These are phyloP conservation scores for Centruroides sculpturatus DNA, from an alignment of 1,140 invertebrate species.

Conservation along the genomic window DNA sequence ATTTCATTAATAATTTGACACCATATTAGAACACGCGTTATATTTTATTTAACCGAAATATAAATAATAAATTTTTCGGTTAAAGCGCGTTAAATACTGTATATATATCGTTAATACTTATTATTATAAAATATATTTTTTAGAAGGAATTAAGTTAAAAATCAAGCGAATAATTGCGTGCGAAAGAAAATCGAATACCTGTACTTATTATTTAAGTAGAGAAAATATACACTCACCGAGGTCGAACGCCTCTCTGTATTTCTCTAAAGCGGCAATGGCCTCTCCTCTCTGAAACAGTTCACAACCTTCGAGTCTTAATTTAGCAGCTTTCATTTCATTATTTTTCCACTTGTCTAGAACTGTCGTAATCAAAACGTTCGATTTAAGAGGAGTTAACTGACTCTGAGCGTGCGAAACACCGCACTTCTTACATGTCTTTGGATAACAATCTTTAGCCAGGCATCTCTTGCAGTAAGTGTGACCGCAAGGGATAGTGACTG, in stretches of 20 bases:
- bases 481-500: conserved; percentile 51
- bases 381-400: conserved; percentile 30
- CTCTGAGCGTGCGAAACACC: conserved; percentile 19
- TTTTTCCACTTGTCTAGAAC: conserved; percentile 55
- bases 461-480: conserved; percentile 51
- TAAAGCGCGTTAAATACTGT: too few species aligned
- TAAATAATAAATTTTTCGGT: too few species aligned
- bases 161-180: too few species aligned
- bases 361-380: conserved; percentile 46
- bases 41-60: too few species aligned
- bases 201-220: background rate
- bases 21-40: too few species aligned
- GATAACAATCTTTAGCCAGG: conserved; percentile 30
- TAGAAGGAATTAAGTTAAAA: too few species aligned
- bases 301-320: conserved; percentile 46
- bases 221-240: conserved; percentile 36
- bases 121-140: too few species aligned
- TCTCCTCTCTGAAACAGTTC: conserved; percentile 41
- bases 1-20: too few species aligned
- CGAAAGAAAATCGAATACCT: too few species aligned
- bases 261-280: conserved; percentile 42
- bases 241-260: conserved; percentile 44
- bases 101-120: too few species aligned
- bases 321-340: conserved; percentile 40
- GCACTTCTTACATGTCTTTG: conserved; percentile 26